A percentile compares a stretch with the other conserved stretches of the same genome.
These are phyloP conservation scores for Chiridota heheva DNA, from an alignment of 35 echinoderm and acorn worm species.

Conservation along the genomic window DNA sequence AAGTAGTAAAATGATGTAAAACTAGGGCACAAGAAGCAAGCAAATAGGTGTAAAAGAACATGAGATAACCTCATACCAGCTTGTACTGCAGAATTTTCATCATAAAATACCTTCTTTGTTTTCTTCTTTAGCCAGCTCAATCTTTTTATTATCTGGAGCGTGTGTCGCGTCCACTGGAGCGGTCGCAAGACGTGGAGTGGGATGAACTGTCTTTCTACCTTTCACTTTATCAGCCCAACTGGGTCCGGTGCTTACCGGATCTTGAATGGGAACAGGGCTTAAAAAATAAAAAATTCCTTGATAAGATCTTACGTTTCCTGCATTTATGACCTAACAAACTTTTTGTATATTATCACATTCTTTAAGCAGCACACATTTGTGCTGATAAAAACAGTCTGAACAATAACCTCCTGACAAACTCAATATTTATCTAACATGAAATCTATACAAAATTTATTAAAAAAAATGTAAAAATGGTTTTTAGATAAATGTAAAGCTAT, in stretches of 20 bases:
- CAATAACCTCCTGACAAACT: too few species aligned
- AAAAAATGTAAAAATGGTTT: too few species aligned
- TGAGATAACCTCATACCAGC: too few species aligned
- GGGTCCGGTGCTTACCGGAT: conserved; percentile 19
- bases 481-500: too few species aligned
- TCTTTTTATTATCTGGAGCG: conserved; percentile 32
- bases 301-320: neutral
- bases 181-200: conserved; percentile 10
- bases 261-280: conserved; percentile 53
- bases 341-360: neutral
- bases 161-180: neutral
- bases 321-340: neutral
- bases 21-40: too few species aligned
- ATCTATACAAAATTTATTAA: too few species aligned
- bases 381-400: too few species aligned
- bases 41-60: too few species aligned
- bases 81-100: too few species aligned
- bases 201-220: conserved; percentile 50
- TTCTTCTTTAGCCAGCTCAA: conserved; percentile 34
- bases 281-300: neutral
- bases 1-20: too few species aligned
- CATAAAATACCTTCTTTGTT: conserved; percentile 34
- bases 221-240: conserved; percentile 96
- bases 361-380: too few species aligned
- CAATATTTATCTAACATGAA: too few species aligned